phyloP scores from a whole-genome alignment of 2,888 invertebrate genomes.

The Ochropleura leucogaster region DNA sequence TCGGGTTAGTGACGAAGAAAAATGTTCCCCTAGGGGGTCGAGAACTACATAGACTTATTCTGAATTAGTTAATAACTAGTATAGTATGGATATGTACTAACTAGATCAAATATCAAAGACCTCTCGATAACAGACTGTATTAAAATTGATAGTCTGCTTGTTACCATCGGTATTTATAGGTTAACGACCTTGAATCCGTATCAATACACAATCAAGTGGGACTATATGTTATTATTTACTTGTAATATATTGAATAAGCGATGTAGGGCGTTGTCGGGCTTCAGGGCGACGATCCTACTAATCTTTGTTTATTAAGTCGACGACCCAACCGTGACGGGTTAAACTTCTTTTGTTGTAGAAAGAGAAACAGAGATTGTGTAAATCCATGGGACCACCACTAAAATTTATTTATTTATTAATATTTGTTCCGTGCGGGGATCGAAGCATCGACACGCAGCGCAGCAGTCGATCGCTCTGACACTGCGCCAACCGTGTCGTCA shows the following conservation, averaged over 20 bases:
- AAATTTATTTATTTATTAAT: too few relatives aligned
- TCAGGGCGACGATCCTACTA: slow-evolving; percentile 11
- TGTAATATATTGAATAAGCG: slow-evolving; percentile 5
- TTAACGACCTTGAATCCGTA: neutral
- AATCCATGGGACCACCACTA: too few relatives aligned
- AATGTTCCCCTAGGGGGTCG: too few relatives aligned
- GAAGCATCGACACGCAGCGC: too few relatives aligned
- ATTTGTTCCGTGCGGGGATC: too few relatives aligned
- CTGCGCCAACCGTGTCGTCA: too few relatives aligned
- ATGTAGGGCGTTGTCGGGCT: neutral
- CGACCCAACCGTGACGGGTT: slow-evolving; percentile 3
- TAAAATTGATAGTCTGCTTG: slow-evolving; percentile 22
- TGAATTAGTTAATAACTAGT: neutral
- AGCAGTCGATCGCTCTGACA: too few relatives aligned
- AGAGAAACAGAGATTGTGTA: neutral
- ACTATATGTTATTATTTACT: slow-evolving; percentile 16
- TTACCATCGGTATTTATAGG: neutral
- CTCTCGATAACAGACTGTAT: neutral
- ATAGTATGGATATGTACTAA: neutral
- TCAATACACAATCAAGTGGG: slow-evolving; percentile 12
- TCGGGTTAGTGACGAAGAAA: too few relatives aligned
- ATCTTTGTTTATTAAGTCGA: slow-evolving; percentile 18
- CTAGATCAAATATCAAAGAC: slow-evolving; percentile 3
- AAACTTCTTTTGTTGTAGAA: neutral
- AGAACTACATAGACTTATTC: neutral